Percentiles rank a stretch among this genome's conserved stretches.
phyloP scores from a whole-genome alignment of 2,888 invertebrate genomes.

The Orthonychiurus folsomi region DNA sequence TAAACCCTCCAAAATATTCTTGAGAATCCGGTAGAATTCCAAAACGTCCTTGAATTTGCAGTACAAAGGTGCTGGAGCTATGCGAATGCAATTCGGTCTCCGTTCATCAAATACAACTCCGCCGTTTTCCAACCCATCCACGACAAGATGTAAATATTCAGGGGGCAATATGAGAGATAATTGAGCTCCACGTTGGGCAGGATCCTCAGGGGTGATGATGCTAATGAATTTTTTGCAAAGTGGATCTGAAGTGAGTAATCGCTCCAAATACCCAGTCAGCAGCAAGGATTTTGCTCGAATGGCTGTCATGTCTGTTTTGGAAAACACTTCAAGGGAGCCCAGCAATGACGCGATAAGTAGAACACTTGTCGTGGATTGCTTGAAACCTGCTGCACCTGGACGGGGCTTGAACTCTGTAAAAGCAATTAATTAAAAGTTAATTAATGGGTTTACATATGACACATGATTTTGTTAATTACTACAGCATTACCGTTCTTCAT shows the following conservation, averaged over 20 bases:
- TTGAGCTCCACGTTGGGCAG: conserved; percentile 7
- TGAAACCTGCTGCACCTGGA: conserved; percentile 47
- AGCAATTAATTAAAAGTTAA: neutral
- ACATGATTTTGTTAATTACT: too few species aligned
- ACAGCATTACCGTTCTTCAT: conserved; percentile 48
- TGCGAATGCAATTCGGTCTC: conserved; percentile 48
- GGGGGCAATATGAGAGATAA: neutral
- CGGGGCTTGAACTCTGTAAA: neutral
- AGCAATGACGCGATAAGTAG: conserved; percentile 41
- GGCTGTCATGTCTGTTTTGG: neutral
- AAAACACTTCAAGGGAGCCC: conserved; percentile 29
- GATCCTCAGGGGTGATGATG: conserved; percentile 8
- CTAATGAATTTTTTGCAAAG: neutral
- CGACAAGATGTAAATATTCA: neutral
- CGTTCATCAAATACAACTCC: conserved; percentile 46
- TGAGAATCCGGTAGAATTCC: neutral
- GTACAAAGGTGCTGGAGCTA: conserved; percentile 50
- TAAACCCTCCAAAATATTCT: neutral
- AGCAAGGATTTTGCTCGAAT: neutral
- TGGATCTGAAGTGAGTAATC: neutral
- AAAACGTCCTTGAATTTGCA: conserved; percentile 48
- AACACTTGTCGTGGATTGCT: conserved; percentile 50
- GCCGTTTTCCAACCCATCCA: neutral
- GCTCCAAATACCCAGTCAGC: conserved; percentile 10
- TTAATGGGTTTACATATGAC: neutral